Evolutionary conservation across 92 coral and sea anemone genomes (phyloP).

Genomic region (Umimayanthus chanpuru): DNA sequence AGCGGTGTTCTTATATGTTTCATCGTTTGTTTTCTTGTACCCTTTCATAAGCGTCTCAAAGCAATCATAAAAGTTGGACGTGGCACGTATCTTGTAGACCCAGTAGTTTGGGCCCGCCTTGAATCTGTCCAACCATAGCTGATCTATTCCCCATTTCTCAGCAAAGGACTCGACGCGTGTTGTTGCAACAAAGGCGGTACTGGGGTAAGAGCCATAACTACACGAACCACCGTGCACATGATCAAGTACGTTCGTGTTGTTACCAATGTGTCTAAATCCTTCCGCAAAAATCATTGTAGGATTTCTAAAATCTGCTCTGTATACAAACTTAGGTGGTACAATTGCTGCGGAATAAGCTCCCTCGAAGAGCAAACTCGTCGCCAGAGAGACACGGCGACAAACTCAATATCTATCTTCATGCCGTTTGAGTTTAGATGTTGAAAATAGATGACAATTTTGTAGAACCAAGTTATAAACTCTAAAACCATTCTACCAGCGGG

Average conservation of each 20-base stretch:
- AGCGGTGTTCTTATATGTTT: neutral
- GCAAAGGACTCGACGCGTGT: neutral
- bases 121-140: neutral
- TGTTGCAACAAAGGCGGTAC: slow-evolving; percentile 10
- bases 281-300: neutral
- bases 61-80: neutral
- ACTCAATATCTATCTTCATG: too few relatives aligned
- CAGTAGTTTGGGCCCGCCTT: neutral
- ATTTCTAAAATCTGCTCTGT: neutral
- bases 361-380: too few relatives aligned
- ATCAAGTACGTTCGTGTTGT: neutral
- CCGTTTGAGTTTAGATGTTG: too few relatives aligned
- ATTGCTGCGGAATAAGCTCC: neutral
- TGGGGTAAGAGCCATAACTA: neutral
- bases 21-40: neutral
- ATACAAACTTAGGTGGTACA: neutral
- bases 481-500: too few relatives aligned
- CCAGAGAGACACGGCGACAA: too few relatives aligned
- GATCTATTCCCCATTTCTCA: neutral
- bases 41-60: neutral
- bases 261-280: neutral
- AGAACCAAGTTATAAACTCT: too few relatives aligned
- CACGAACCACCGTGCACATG: neutral
- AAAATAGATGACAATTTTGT: too few relatives aligned
- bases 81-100: slow-evolving; percentile 6